Evolutionary conservation across 2,888 invertebrate genomes (phyloP), one percentile per base, ranked within the genome.

Genomic region (Agrotis ipsilon): DNA sequence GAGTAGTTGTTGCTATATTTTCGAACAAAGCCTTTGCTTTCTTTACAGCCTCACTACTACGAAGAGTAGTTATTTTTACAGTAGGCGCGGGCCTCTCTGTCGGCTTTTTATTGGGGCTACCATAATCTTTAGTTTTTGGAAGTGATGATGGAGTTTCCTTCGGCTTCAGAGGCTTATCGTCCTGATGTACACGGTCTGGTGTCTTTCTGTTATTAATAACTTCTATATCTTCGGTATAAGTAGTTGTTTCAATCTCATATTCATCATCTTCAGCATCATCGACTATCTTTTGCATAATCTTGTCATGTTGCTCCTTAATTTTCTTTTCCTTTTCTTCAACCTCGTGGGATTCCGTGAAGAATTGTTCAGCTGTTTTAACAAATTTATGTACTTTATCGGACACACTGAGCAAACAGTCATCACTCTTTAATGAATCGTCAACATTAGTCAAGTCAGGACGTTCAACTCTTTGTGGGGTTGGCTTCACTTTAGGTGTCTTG

Each of bases 11-110:
- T 45, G 97, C 96, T 77, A 97, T 97, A 76, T 97, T 97, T 93
- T 98, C 98, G 91, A 98, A 98, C 49, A 98, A 89, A 52, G 97
- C 97, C 90, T 97, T 98, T 0, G 98, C 98, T 91, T 97, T 97
- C 62, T 97, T 97, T 0, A 98, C 97, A n/a, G 97, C 97, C 82
- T 97, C 97, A 58, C 96, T 97, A 81, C 96, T 97, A 60, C 97
- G 95, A 39, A 97, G 85, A 24, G 94, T 92, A 13, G 96, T 95
- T 74, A 94, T 92, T 86, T 95, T 96, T 13, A 91, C 88, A 24
- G 88, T 77, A n/a, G 92, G 87, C 1, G 85, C n/a, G n/a, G n/a
- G 78, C 81, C 87, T 92, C 52, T 94, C 93, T 3, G 83, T 71
- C 18, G 86, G 81, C 76, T 93, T 93, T 1, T 80, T 32, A 46